Evolutionary conservation across 2,797 vertebrate genomes (phyloP).

Genomic region (Tolypeutes matacus): DNA sequence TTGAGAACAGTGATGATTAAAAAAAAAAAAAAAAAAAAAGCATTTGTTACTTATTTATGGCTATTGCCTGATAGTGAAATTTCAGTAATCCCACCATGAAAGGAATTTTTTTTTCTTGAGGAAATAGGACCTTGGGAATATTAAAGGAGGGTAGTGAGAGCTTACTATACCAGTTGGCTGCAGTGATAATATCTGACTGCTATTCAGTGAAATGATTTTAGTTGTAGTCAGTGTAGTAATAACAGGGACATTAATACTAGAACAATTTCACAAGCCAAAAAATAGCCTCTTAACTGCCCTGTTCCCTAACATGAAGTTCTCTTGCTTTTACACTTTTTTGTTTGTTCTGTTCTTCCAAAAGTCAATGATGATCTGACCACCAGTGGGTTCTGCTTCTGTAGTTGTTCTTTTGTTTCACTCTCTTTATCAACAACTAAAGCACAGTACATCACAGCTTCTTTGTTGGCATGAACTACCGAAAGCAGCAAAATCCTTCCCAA

Average conservation of each 20-base stretch:
- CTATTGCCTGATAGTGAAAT: slow-evolving; percentile 19
- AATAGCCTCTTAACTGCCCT: background rate
- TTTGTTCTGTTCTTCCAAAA: background rate
- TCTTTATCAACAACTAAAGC: background rate
- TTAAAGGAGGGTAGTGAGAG: background rate
- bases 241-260: background rate
- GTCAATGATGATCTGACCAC: background rate
- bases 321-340: background rate
- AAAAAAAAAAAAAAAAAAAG: background rate
- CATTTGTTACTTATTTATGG: slow-evolving; percentile 27
- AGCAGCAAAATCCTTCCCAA: background rate
- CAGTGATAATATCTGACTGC: slow-evolving; percentile 20
- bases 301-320: background rate
- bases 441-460: background rate
- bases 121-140: background rate
- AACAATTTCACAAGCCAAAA: background rate
- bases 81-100: background rate
- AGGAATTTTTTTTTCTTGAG: background rate
- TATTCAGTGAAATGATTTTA: background rate
- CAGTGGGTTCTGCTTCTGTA: background rate
- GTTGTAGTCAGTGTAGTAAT: background rate
- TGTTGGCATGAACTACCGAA: background rate
- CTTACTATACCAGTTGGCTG: background rate
- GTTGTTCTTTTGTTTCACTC: background rate
- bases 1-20: background rate